Evolutionary conservation across 1,140 invertebrate genomes (phyloP).

Genomic region (Dolichoris vasculosae): DNA sequence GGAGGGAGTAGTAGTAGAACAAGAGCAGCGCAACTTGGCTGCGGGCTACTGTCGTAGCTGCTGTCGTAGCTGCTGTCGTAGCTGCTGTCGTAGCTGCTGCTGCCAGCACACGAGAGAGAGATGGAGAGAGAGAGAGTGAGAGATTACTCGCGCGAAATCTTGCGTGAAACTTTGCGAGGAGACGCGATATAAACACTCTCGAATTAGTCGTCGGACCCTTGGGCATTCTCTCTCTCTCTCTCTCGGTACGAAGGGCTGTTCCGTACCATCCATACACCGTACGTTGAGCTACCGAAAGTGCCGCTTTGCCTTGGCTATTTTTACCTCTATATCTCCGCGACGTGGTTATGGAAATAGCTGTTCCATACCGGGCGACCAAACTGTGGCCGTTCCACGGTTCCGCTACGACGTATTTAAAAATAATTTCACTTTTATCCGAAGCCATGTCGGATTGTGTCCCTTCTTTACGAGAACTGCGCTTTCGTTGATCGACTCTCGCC

Average conservation of each 20-base stretch:
- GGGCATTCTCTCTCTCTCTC: constrained; percentile 6
- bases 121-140: too few relatives aligned
- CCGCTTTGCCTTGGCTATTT: not conserved
- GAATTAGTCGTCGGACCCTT: constrained; percentile 21
- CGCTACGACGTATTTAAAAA: not conserved
- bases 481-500: too few relatives aligned
- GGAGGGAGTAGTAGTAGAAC: too few relatives aligned
- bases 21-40: not conserved
- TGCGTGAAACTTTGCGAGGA: not conserved
- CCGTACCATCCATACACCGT: too few relatives aligned
- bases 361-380: not conserved
- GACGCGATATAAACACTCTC: constrained; percentile 20
- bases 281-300: too few relatives aligned
- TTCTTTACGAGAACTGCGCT: not conserved
- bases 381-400: not conserved
- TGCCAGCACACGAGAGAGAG: not conserved
- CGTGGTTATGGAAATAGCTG: constrained; percentile 4
- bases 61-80: too few relatives aligned
- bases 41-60: too few relatives aligned
- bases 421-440: not conserved
- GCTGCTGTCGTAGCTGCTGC: too few relatives aligned
- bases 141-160: not conserved
- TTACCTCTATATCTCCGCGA: not conserved
- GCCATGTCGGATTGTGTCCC: not conserved
- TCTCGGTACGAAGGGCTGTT: constrained; percentile 3